A percentile compares a stretch with the other conserved stretches of the same genome.
Evolutionary conservation across 2,113 vertebrate species (phyloP).

Genomic region (Sarotherodon lohbergeri): DNA sequence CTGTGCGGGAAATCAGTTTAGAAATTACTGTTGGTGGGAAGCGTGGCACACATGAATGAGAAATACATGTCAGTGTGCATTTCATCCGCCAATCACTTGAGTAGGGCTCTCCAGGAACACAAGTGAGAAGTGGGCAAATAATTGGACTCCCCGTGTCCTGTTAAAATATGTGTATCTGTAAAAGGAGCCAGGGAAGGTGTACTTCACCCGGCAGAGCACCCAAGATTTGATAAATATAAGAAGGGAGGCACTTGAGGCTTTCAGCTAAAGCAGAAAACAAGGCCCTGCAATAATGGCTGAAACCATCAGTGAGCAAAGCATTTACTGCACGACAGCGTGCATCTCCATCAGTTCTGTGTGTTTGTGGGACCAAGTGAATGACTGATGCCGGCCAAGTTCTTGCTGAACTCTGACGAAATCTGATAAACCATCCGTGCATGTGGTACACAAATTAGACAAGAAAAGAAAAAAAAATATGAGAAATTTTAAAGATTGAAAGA

Average conservation of each 20-base stretch:
- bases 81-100: conserved; percentile 76
- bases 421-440: background rate
- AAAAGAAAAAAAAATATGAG: background rate
- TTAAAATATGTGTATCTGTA: conserved; percentile 50
- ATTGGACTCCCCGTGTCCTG: conserved; percentile 51
- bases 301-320: background rate
- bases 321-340: background rate
- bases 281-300: background rate
- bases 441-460: background rate
- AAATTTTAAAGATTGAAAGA: background rate
- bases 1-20: conserved; percentile 62
- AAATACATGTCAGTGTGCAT: conserved; percentile 64
- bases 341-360: background rate
- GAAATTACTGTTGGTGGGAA: conserved; percentile 66
- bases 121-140: conserved; percentile 61
- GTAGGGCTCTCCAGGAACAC: conserved; percentile 60
- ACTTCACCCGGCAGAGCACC: conserved; percentile 7
- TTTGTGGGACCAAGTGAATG: background rate
- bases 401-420: background rate
- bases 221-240: conserved; percentile 48
- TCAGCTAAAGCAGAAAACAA: background rate
- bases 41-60: conserved; percentile 53
- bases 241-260: conserved; percentile 26
- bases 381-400: background rate
- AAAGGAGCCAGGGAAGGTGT: conserved; percentile 42